These are phyloP conservation scores for Graphium colonna DNA, from an alignment of 2,888 invertebrate species.

Conservation along the genomic window DNA sequence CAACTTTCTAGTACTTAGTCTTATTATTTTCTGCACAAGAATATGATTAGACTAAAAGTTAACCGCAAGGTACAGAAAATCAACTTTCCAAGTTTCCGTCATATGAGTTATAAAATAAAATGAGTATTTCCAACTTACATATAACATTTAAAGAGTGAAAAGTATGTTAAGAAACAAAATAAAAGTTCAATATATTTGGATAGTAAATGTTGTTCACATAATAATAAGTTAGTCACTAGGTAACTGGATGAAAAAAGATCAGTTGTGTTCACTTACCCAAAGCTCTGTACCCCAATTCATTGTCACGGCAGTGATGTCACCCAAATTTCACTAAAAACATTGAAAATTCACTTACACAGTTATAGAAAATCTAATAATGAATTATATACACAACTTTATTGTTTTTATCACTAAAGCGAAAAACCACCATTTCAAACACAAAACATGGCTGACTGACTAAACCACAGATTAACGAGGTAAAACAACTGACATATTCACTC, in stretches of 20 bases:
- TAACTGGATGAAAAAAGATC: constrained; percentile 30
- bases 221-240: constrained; percentile 20
- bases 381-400: constrained; percentile 54
- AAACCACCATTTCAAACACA: constrained; percentile 73
- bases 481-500: constrained; percentile 26
- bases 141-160: background rate
- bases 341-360: constrained; percentile 66
- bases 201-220: constrained; percentile 10
- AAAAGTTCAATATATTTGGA: background rate
- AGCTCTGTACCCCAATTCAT: constrained; percentile 86
- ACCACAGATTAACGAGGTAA: constrained; percentile 36
- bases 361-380: constrained; percentile 43
- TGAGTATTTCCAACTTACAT: too few species aligned
- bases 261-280: constrained; percentile 78
- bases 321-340: constrained; percentile 74
- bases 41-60: constrained; percentile 1
- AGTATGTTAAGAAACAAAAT: too few species aligned
- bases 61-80: constrained; percentile 5
- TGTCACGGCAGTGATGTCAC: constrained; percentile 65
- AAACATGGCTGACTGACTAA: constrained; percentile 75
- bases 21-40: background rate
- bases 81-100: constrained; percentile 10
- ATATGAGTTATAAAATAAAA: background rate
- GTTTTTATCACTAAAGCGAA: constrained; percentile 57
- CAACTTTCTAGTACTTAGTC: constrained; percentile 1